Evolutionary conservation across 2,113 vertebrate genomes (phyloP).

Genomic region (Dicrurus megarhynchus): DNA sequence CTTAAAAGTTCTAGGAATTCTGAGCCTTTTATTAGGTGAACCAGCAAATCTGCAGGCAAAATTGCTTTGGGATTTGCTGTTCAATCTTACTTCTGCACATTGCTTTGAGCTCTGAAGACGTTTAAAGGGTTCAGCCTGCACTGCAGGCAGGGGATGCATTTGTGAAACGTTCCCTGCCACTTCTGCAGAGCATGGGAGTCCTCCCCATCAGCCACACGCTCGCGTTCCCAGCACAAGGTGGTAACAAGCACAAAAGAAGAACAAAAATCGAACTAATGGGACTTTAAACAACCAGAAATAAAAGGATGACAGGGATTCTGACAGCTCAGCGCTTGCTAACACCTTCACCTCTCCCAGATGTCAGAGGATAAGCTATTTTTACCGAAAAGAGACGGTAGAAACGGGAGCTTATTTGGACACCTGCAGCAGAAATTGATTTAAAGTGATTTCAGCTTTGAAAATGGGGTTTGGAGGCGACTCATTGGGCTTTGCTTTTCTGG

Average conservation of each 20-base stretch:
- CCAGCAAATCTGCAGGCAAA: constrained; percentile 22
- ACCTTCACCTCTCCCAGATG: constrained; percentile 58
- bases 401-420: constrained; percentile 29
- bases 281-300: constrained; percentile 38
- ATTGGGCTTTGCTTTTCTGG: background rate
- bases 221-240: background rate
- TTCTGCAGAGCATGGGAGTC: constrained; percentile 20
- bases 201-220: background rate
- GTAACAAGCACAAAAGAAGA: constrained; percentile 11
- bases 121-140: constrained; percentile 15
- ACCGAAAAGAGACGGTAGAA: constrained; percentile 27
- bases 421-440: constrained; percentile 39
- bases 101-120: constrained; percentile 28
- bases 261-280: constrained; percentile 17
- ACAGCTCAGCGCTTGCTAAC: constrained; percentile 58
- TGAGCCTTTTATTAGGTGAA: constrained; percentile 37
- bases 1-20: background rate
- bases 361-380: constrained; percentile 60
- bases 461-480: background rate
- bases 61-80: background rate
- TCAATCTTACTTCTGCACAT: constrained; percentile 52
- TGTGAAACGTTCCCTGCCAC: background rate
- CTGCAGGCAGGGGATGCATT: constrained; percentile 39
- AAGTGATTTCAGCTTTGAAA: constrained; percentile 8
- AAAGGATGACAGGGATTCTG: constrained; percentile 26